Conservation (phyloP, 2,113 vertebrate genomes). For the Megatriorchis doriae region DNA sequence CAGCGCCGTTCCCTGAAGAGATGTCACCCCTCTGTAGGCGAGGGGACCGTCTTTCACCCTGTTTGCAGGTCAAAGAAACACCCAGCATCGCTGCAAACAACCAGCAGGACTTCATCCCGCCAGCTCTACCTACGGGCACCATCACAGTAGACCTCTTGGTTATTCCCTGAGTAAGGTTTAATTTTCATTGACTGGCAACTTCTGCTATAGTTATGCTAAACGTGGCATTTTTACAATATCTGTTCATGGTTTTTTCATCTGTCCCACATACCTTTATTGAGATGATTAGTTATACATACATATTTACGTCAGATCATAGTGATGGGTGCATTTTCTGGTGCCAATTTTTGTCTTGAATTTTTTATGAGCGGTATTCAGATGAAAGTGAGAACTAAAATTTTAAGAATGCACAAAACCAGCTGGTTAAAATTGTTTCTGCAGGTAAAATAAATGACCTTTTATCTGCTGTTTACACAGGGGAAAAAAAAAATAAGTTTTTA, state of each 20-base stretch:
- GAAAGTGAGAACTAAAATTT: neutral
- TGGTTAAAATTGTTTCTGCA: neutral
- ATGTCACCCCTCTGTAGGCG: neutral
- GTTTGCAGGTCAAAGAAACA: neutral
- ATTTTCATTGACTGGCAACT: neutral
- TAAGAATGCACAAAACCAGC: neutral
- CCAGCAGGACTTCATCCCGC: neutral
- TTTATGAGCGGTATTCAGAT: neutral
- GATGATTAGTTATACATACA: neutral
- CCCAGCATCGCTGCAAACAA: neutral
- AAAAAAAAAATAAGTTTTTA: neutral
- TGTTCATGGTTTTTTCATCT: neutral
- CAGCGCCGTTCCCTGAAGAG: neutral
- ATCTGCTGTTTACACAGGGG: neutral
- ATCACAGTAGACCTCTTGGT: rapidly evolving
- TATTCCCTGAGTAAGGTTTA: neutral
- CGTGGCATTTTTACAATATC: neutral
- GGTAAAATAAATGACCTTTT: neutral
- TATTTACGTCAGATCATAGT: neutral
- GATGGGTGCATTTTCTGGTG: neutral
- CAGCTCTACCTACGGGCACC: rapidly evolving
- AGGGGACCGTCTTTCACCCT: neutral
- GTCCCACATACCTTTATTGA: neutral
- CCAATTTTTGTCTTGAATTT: neutral
- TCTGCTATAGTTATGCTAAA: neutral